Base-by-base conservation (phyloP, 1,140 invertebrate species). In the Lethrus apterus region DNA sequence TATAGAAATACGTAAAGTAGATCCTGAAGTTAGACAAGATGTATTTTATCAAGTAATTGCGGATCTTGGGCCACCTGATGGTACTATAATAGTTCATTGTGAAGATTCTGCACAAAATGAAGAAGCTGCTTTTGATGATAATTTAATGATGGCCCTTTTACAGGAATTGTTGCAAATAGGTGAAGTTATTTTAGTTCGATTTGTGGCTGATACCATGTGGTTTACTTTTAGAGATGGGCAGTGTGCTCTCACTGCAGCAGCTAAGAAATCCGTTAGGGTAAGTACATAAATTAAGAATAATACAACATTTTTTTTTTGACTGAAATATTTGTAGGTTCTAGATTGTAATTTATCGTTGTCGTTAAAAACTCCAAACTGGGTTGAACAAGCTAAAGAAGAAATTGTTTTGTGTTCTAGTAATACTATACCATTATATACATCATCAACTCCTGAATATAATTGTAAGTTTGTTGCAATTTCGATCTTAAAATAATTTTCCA, bases 31-130 rank as follows among this genome's bases (percentile, higher is more conserved):
- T 55, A 76, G 89, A 9, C 71, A 81, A 70, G 58, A 71, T 61
- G 80, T 93, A 8, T 91, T 96, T 55, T 77, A 83, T 59, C 79
- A 92, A 64, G 87, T 95, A 0, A 83, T 97, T 13, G 73, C 78
- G 48, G 80, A 89, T 59, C 71, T 93, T 24, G 94, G 93, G 5
- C 93, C 94, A n/a, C 86, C 90, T 1, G 93, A 98, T 75, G 88
- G 86, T n/a, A 94, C 92, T 10, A 82, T 97, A 50, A 79, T 96
- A 42, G 78, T 97, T 1, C 80, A 81, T 33, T 65, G 55, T 52
- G 64, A 69, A 11, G 62, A 68, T 29, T 11, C 38, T 30, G 57
- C 41, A 14, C 64, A 69, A 33, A 70, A 70, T 14, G 57, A 66
- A 24, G 70, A 71, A 3, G 62, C 59, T 26, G 60, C 74, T 3